Conservation (phyloP, 1,140 invertebrate species). For the Bombus huntii region DNA sequence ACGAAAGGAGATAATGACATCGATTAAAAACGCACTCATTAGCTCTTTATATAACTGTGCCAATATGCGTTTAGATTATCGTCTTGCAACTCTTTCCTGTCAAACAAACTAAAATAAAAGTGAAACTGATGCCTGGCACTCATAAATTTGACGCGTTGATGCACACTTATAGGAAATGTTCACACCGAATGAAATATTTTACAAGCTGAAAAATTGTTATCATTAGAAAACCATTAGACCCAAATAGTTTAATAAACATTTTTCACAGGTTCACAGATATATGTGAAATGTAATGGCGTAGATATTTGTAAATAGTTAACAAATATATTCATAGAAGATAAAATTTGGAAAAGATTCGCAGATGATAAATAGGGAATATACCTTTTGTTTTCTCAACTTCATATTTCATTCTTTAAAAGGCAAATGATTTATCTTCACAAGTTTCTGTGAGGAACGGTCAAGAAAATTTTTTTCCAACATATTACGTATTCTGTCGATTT, state of each 20-base stretch:
- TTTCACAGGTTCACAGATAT: not conserved
- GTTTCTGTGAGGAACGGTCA: too few species aligned
- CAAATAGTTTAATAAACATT: not conserved
- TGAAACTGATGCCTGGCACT: not conserved
- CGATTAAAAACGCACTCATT: conserved; percentile 22
- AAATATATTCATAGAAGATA: too few species aligned
- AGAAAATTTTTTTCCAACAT: too few species aligned
- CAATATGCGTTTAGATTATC: conserved; percentile 16
- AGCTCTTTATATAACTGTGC: conserved; percentile 21
- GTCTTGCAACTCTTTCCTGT: not conserved
- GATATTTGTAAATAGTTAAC: too few species aligned
- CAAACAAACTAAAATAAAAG: conserved; percentile 4
- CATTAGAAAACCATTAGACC: not conserved
- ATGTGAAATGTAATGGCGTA: too few species aligned
- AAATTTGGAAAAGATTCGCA: too few species aligned
- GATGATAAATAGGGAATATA: too few species aligned
- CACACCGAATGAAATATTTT: not conserved
- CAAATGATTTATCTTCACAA: too few species aligned
- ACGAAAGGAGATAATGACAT: conserved; percentile 16
- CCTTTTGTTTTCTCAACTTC: too few species aligned
- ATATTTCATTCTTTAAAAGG: too few species aligned
- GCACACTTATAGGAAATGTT: not conserved
- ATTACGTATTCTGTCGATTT: too few species aligned
- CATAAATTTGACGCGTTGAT: not conserved
- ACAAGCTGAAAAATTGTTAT: not conserved